Conservation (phyloP, 2,113 vertebrate species). For the Coturnix japonica region DNA sequence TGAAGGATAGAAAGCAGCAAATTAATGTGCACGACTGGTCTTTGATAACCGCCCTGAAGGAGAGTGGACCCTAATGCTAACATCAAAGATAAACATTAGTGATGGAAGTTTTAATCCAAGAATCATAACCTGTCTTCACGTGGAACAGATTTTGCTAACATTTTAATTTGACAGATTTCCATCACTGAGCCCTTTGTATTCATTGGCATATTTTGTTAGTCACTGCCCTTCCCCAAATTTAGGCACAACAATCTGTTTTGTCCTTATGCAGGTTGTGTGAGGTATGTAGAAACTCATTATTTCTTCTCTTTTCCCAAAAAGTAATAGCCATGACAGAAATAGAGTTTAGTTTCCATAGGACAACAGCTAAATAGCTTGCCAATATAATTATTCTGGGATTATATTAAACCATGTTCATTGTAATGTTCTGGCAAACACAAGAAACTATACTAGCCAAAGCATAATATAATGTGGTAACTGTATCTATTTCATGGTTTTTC, state of each 20-base stretch:
- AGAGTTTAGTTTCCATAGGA: neutral
- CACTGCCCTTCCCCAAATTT: neutral
- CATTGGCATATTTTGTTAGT: neutral
- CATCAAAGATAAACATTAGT: neutral
- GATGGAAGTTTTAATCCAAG: neutral
- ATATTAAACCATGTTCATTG: neutral
- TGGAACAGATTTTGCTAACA: neutral
- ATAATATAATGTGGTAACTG: neutral
- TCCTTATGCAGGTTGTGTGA: neutral
- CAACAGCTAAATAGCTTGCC: neutral
- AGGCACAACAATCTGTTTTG: neutral
- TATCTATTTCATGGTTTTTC: neutral
- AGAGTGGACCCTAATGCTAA: neutral
- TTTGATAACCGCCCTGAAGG: neutral
- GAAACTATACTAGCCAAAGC: neutral
- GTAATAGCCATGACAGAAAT: neutral
- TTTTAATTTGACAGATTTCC: neutral
- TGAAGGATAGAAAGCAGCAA: neutral
- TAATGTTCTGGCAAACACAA: neutral
- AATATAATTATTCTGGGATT: neutral
- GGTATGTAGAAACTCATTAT: neutral
- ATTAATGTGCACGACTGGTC: rapidly evolving
- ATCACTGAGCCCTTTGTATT: neutral
- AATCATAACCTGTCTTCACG: neutral
- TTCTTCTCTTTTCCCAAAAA: neutral